Conservation (phyloP, 2,113 vertebrate genomes). For the Tretioscincus oriximinensis region DNA sequence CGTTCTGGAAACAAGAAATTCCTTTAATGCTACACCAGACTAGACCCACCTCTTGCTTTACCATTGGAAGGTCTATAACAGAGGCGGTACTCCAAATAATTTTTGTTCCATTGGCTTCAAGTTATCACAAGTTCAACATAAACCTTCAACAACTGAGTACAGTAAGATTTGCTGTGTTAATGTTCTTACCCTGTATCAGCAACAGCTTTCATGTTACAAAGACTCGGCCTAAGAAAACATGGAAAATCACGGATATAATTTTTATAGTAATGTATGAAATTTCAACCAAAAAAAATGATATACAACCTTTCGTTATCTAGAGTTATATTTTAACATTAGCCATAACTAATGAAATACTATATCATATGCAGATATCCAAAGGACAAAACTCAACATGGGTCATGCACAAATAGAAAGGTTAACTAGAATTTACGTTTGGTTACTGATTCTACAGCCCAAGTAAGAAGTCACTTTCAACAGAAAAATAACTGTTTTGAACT, state of each 20-base stretch:
- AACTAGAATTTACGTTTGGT: slow-evolving; percentile 3
- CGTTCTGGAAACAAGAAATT: slow-evolving; percentile 45
- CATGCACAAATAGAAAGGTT: slow-evolving; percentile 40
- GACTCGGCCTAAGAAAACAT: not conserved
- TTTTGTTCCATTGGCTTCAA: slow-evolving; percentile 55
- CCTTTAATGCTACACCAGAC: slow-evolving; percentile 56
- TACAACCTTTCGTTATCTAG: not conserved
- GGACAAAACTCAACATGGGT: slow-evolving; percentile 6
- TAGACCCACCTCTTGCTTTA: slow-evolving; percentile 65
- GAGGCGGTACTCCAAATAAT: slow-evolving; percentile 55
- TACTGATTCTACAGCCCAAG: slow-evolving; percentile 16
- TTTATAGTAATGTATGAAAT: slow-evolving; percentile 12
- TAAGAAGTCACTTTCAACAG: slow-evolving; percentile 53
- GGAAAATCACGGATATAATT: slow-evolving; percentile 2
- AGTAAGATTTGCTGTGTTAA: not conserved
- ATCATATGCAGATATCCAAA: slow-evolving; percentile 27
- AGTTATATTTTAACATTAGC: not conserved
- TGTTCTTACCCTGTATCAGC: slow-evolving; percentile 40
- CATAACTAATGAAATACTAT: slow-evolving; percentile 15
- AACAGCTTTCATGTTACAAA: slow-evolving; percentile 34
- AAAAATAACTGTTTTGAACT: slow-evolving; percentile 45
- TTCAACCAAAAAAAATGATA: slow-evolving; percentile 37
- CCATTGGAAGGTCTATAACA: slow-evolving; percentile 64
- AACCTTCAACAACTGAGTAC: slow-evolving; percentile 49
- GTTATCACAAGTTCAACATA: slow-evolving; percentile 52